Evolutionary conservation across 1,140 invertebrate species (phyloP), one percentile per base, ranked within the genome.

Genomic region (Rhyzopertha dominica): DNA sequence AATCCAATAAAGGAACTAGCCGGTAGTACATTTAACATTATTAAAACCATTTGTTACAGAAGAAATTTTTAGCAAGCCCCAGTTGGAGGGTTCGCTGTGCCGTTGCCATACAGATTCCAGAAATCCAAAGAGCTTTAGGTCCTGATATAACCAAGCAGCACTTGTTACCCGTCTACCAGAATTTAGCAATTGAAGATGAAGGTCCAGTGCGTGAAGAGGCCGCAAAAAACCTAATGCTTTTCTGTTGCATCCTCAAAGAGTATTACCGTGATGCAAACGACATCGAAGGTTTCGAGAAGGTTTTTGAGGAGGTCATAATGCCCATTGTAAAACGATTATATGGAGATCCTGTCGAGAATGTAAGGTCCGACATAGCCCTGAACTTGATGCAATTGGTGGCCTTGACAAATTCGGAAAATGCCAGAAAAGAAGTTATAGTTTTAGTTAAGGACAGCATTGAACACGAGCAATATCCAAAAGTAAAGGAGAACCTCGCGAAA

Each of bases 11-110:
- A 49, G 20, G 28, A 47, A 23, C 25, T 52, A 4, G 31, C 28
- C 19, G 26, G 43, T 45, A 30, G 32, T 19, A 16, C 2, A n/a
- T 30, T 18, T 31, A n/a, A n/a, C n/a, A n/a, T n/a, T n/a, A n/a
- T n/a, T n/a, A n/a, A n/a, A n/a, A n/a, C n/a, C n/a, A n/a, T n/a
- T n/a, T n/a, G n/a, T n/a, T n/a, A n/a, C n/a, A n/a, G n/a, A n/a
- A n/a, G n/a, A n/a, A n/a, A n/a, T n/a, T n/a, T n/a, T n/a, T n/a
- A n/a, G n/a, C n/a, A n/a, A n/a, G n/a, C n/a, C n/a, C n/a, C n/a
- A n/a, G n/a, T 10, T 63, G 61, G 63, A 61, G 50, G 37, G 43
- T 62, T 4, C 49, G 59, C 12, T 54, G 58, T 41, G 43, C 46
- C 13, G 20, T 64, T 4, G 58, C 62, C 2, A 28, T 24, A 26